Base-by-base conservation (phyloP, 2,113 vertebrate genomes). In the Tupaia tana region DNA sequence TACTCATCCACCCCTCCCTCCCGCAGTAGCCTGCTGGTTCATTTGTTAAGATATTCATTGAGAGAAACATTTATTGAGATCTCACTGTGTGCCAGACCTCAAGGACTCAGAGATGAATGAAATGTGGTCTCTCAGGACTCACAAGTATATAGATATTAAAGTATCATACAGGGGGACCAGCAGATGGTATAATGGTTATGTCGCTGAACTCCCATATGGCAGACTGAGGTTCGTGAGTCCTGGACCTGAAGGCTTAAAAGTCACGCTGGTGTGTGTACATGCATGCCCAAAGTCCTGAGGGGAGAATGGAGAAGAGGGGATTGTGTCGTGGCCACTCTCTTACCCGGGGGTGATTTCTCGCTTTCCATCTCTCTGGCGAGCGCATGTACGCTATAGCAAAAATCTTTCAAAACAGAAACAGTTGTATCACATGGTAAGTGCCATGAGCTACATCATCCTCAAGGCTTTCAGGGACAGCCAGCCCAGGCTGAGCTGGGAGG, bases 31-130 rank as follows among this genome's bases (percentile, higher is more conserved):
- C 56, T 59, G 52, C 24, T 14, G 9, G 43, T 29, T 43, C 11
- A 81, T 25, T 43, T 71, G 56, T 18, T 93, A 34, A 34, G 61
- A 74, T 34, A 80, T 94, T 84, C 22, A 12, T 67, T 79, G 31
- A n/a, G 75, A 43, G 59, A 87, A 69, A 83, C 13, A 73, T 82
- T 84, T 64, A 87, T n/a, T 63, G 94, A 81, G 58, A 69, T 71
- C 29, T 25, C 77, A n/a, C 84, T 69, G 77, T 92, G 67, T 67
- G 8, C 22, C 22, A 43, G 66, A 71, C 58, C 61, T 43, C 66
- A 67, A 18, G 75, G 12, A n/a, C 13, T 94, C 82, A n/a, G 64
- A 89, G 61, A 75, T 27, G 43, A 74, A 83, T 58, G 70, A 86
- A 66, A 54, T 22, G 7, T 15, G 24, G 24, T 58, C 43, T 81